Base-by-base conservation (phyloP, 2,888 invertebrate genomes). In the Nomada flava region DNA sequence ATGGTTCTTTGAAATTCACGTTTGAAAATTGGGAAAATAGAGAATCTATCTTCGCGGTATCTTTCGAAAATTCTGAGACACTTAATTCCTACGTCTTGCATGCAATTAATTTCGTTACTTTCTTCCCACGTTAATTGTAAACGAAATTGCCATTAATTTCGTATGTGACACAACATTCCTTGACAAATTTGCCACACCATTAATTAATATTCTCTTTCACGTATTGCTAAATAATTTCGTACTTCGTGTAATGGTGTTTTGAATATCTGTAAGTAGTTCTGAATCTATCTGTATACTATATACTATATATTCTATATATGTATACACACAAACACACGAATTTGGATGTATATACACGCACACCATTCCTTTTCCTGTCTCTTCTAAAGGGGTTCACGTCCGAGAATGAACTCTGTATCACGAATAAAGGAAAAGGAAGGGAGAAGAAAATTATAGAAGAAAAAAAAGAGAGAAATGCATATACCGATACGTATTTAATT, bases 241-340 rank as follows among this genome's bases (percentile, higher is more conserved):
- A 87, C 73, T 84, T 83, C 76, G 72, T 85, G 80, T 82, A 87
- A 36, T 73, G 80, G 68, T 80, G 64, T 84, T 81, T 78, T 82
- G 78, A 84, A 85, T 89, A 90, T 80, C 87, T 90, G 89, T 62
- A 68, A 90, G 88, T 91, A 90, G 90, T 80, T 88, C 87, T 90
- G 91, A 90, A 88, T 90, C 89, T 91, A 90, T 91, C 91, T 92
- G 88, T 92, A 89, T 89, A 20, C 29, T 67, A 10, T 29, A 36
- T 36, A 23, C 18, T 18, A 18, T 59, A 29, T 42, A 84, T 79
- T 84, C 83, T 88, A 88, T 89, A 86, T 7, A 29, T 29, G 0
- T 29, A 36, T 36, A 36, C 0, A 36, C 7, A 36, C 29, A 29
- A 7, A 29, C 83, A 86, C 86, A 83, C 84, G 78, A 84, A 83